These are phyloP conservation scores for Nicator chloris DNA, from an alignment of 2,113 vertebrate genomes.

Conservation along the genomic window DNA sequence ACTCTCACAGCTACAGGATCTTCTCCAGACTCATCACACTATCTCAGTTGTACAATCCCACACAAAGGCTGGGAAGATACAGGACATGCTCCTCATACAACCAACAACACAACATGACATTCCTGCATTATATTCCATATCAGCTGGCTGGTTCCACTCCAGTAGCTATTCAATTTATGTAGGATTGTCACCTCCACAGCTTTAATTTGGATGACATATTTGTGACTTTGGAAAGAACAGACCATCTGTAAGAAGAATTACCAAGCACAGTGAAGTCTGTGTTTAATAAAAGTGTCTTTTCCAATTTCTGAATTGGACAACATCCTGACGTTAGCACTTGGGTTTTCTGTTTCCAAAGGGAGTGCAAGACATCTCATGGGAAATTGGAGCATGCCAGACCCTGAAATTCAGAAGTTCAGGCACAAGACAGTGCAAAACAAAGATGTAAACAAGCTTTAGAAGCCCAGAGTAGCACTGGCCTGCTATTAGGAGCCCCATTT, in stretches of 20 bases:
- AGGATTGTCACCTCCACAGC: background rate
- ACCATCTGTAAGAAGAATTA: background rate
- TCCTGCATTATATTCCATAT: background rate
- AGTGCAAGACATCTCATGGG: background rate
- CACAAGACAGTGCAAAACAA: background rate
- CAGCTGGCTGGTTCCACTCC: background rate
- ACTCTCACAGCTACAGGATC: background rate
- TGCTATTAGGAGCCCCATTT: background rate
- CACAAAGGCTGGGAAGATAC: background rate
- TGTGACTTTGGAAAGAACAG: background rate
- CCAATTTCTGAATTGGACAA: background rate
- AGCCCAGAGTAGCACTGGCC: background rate
- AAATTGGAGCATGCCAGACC: background rate
- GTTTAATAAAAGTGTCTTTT: background rate
- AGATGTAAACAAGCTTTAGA: slow-evolving; percentile 6
- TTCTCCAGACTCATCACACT: background rate
- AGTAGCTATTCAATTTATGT: background rate
- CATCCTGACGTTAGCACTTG: background rate
- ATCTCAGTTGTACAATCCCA: background rate
- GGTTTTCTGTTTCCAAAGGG: background rate
- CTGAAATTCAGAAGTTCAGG: background rate
- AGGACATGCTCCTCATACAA: background rate
- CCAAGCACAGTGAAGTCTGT: background rate
- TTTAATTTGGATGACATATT: background rate
- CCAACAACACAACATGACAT: background rate